Evolutionary conservation across 2,113 vertebrate genomes (phyloP).

Genomic region (Cheirogaleus medius): DNA sequence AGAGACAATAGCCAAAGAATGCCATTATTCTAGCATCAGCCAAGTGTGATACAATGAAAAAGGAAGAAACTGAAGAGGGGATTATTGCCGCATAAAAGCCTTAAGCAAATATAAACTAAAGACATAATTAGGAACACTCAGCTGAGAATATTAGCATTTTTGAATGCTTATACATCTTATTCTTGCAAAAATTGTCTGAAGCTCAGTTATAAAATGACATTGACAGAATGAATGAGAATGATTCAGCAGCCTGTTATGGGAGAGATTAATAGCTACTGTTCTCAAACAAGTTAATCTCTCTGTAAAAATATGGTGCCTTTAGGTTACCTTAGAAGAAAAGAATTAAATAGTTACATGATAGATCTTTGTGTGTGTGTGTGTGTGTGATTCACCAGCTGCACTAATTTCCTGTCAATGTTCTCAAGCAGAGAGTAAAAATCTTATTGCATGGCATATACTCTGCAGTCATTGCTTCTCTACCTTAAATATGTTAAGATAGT

Average conservation of each 20-base stretch:
- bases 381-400: not conserved
- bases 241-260: conserved; percentile 45
- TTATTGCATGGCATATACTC: not conserved
- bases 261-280: conserved; percentile 68
- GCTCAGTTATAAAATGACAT: conserved; percentile 35
- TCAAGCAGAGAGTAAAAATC: not conserved
- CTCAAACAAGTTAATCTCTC: conserved; percentile 55
- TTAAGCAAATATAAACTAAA: conserved; percentile 66
- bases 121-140: conserved; percentile 53
- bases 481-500: not conserved
- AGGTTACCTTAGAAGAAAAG: conserved; percentile 59
- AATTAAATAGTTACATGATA: conserved; percentile 50
- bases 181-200: conserved; percentile 44
- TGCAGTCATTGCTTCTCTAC: not conserved
- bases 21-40: not conserved
- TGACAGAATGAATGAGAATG: conserved; percentile 50
- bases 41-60: not conserved
- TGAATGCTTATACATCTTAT: not conserved
- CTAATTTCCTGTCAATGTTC: not conserved
- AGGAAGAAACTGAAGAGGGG: conserved; percentile 13
- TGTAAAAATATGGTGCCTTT: conserved; percentile 58
- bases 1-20: not conserved
- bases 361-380: not conserved
- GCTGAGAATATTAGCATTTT: conserved; percentile 57
- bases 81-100: conserved; percentile 54